A percentile compares a stretch with the other conserved stretches of the same genome.
These are phyloP conservation scores for Smithornis capensis DNA, from an alignment of 2,113 vertebrate species.

Conservation along the genomic window DNA sequence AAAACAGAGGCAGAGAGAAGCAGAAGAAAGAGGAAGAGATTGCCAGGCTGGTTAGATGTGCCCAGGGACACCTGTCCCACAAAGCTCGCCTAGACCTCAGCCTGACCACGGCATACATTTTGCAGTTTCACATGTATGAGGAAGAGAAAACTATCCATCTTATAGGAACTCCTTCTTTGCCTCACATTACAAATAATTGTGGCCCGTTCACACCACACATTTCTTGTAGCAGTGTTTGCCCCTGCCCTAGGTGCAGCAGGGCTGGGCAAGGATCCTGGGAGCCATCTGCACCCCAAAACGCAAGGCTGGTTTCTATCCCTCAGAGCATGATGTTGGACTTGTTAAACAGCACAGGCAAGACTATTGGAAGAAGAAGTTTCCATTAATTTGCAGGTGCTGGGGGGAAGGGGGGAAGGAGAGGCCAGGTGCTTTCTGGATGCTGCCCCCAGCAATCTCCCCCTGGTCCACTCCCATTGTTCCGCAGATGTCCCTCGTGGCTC, in stretches of 20 bases:
- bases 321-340: neutral
- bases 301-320: neutral
- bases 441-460: slow-evolving; percentile 48
- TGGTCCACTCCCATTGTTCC: neutral
- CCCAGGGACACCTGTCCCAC: neutral
- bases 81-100: neutral
- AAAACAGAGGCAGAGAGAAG: neutral
- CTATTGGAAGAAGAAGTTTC: slow-evolving; percentile 41
- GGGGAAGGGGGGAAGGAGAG: slow-evolving; percentile 6
- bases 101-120: neutral
- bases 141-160: neutral
- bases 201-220: neutral
- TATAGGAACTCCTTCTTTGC: neutral
- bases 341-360: slow-evolving; percentile 45
- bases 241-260: neutral
- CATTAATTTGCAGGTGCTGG: slow-evolving; percentile 66
- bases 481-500: neutral
- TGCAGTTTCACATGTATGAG: neutral
- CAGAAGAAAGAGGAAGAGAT: slow-evolving; percentile 38
- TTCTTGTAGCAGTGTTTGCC: neutral
- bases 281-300: neutral
- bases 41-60: neutral
- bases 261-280: neutral
- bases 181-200: neutral
- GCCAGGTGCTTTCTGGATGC: slow-evolving; percentile 58